Evolutionary conservation across 2,888 invertebrate genomes (phyloP).

Genomic region (Meganola albula): DNA sequence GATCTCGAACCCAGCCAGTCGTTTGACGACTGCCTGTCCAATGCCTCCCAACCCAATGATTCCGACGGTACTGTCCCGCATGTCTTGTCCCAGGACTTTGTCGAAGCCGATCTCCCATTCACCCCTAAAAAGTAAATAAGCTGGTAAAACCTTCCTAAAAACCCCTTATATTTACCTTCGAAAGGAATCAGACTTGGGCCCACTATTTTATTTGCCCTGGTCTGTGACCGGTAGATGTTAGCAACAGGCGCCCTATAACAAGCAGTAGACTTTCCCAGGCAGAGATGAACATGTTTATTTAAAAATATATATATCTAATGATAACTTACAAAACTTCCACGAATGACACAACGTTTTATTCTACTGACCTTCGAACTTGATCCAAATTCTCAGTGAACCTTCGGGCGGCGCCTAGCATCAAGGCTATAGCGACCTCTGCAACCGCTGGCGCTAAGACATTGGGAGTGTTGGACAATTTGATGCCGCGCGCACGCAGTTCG

Average conservation of each 20-base stretch:
- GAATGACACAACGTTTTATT: neutral
- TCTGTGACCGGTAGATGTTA: too few relatives aligned
- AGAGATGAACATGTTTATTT: too few relatives aligned
- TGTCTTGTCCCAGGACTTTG: conserved; percentile 88
- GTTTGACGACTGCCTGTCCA: conserved; percentile 86
- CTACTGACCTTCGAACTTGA: conserved; percentile 80
- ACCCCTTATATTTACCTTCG: too few relatives aligned
- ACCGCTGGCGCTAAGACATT: conserved; percentile 86
- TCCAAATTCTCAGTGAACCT: conserved; percentile 86
- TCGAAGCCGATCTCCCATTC: conserved; percentile 83
- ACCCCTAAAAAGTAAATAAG: conserved; percentile 76
- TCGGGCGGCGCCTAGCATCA: conserved; percentile 86
- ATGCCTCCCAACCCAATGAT: conserved; percentile 91
- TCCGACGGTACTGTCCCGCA: conserved; percentile 89
- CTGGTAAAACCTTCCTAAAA: too few relatives aligned
- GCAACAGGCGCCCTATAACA: too few relatives aligned
- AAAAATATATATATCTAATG: too few relatives aligned
- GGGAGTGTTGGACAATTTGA: conserved; percentile 90
- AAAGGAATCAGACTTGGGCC: too few relatives aligned
- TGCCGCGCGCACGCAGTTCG: conserved; percentile 84
- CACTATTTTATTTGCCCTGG: too few relatives aligned
- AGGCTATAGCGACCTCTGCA: conserved; percentile 88
- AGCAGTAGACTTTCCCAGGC: too few relatives aligned
- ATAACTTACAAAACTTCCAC: too few relatives aligned
- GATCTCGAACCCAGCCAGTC: conserved; percentile 86